Conservation (phyloP, 2,888 invertebrate genomes). For the Gari tellinella region DNA sequence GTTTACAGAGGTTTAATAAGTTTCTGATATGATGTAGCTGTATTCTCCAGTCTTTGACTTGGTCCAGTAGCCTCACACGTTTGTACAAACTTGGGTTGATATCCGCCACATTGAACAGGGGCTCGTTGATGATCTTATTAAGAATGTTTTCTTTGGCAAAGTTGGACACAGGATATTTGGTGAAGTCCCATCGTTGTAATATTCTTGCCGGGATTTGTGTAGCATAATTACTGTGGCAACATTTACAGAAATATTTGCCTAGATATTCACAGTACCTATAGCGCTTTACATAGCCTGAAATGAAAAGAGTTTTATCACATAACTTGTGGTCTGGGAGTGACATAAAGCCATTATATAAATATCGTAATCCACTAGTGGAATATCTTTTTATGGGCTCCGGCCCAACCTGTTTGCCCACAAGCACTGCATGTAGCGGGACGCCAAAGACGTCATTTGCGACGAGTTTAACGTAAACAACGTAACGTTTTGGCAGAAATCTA, state of each 20-base stretch:
- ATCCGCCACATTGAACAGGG: constrained; percentile 90
- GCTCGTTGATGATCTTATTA: constrained; percentile 91
- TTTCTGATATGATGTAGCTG: constrained; percentile 90
- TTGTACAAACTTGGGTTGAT: constrained; percentile 89
- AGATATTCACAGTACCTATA: constrained; percentile 93
- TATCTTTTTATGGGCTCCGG: too few relatives aligned
- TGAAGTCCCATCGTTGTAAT: constrained; percentile 86
- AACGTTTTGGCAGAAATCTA: too few relatives aligned
- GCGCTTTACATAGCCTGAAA: constrained; percentile 88
- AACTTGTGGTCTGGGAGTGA: too few relatives aligned
- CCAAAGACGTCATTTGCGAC: too few relatives aligned
- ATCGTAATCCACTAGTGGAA: too few relatives aligned
- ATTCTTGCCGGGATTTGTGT: constrained; percentile 88
- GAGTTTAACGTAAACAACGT: too few relatives aligned
- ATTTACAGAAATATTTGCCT: constrained; percentile 93
- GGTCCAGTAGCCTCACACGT: constrained; percentile 88
- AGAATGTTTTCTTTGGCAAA: constrained; percentile 90
- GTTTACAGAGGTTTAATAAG: constrained; percentile 91
- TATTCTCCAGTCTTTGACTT: constrained; percentile 87
- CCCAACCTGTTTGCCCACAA: too few relatives aligned
- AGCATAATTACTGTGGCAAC: constrained; percentile 92
- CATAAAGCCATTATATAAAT: too few relatives aligned
- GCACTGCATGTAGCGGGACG: too few relatives aligned
- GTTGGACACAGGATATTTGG: constrained; percentile 91
- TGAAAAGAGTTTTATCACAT: too few relatives aligned